phyloP scores from a whole-genome alignment of 2,888 invertebrate genomes.

The Philereme transversata region DNA sequence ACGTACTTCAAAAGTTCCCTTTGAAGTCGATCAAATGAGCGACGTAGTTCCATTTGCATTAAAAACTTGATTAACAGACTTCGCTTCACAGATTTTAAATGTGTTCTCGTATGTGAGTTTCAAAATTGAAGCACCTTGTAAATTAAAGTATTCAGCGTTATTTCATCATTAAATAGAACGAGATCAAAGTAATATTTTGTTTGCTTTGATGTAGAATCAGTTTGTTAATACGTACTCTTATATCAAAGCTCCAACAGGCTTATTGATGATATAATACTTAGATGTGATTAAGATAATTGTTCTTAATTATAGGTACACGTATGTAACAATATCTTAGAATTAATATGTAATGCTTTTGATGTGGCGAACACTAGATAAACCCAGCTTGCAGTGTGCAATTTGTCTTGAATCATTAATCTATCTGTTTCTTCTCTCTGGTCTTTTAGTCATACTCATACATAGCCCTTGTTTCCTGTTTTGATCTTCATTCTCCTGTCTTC shows the following conservation, averaged over 20 bases:
- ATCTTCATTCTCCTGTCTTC: no score
- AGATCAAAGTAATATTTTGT: conserved; percentile 69
- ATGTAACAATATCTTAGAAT: conserved; percentile 12
- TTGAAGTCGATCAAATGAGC: conserved; percentile 76
- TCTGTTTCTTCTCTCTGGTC: neutral
- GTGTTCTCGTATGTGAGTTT: conserved; percentile 45
- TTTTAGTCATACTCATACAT: neutral
- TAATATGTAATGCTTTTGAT: conserved; percentile 23
- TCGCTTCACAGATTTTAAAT: conserved; percentile 53
- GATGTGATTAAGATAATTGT: conserved; percentile 25
- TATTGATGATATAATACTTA: conserved; percentile 30
- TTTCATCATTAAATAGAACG: conserved; percentile 66
- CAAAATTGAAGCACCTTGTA: conserved; percentile 62
- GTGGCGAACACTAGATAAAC: conserved; percentile 6
- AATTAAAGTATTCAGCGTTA: conserved; percentile 63
- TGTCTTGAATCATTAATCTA: conserved; percentile 1
- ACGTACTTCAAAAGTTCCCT: conserved; percentile 70
- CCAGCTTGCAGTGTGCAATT: neutral
- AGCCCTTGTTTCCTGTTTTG: no score
- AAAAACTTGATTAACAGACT: conserved; percentile 66
- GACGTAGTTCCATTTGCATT: conserved; percentile 62
- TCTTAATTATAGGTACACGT: conserved; percentile 12
- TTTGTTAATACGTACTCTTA: conserved; percentile 39
- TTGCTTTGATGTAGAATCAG: conserved; percentile 67
- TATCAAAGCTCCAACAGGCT: conserved; percentile 31